Evolutionary conservation across 2,113 vertebrate genomes (phyloP), one percentile per base, ranked within the genome.

Genomic region (Phaethon lepturus): DNA sequence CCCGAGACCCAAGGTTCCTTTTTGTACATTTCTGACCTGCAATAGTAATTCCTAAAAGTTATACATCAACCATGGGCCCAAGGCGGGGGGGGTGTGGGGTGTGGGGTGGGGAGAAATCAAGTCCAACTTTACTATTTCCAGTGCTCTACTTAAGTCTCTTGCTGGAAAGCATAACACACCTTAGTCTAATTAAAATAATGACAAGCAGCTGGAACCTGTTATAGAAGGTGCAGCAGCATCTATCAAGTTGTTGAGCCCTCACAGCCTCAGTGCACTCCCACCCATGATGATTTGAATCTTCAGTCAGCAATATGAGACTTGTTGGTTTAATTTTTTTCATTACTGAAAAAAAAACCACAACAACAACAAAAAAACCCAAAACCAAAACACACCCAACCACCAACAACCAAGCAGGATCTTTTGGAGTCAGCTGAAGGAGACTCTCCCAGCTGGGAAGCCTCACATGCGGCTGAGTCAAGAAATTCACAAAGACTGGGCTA

Each of bases 401-500:
- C 50, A 56, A 26, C 11, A 77, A 49, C 49, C 68, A 93, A 89
- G 33, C 13, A 87, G 38, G 13, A 31, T 63, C 79, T 91, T 82
- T 77, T 59, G 64, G 71, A 97, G 60, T 90, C 56, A 85, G 74
- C 83, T 87, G 86, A 81, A 83, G 88, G 73, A 91, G 58, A 42
- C 18, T 49, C 33, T 75, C 79, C 64, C 86, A 91, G 95, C 84
- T 96, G 94, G 80, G 74, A 95, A 82, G 86, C 58, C 59, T 91
- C 86, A 85, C 74, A 95, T 6, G 3, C 0, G 2, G 79, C 76
- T 79, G 60, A 91, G 35, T 96, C 90, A 89, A 84, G 72, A 87
- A 64, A 76, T 16, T 58, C 62, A 95, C 94, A 96, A 93, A 97
- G 91, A 53, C 94, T 97, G 94, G 91, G 94, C 73, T 91, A 90